Evolutionary conservation across 2,113 vertebrate genomes (phyloP), one percentile per base, ranked within the genome.

Genomic region (Eretmochelys imbricata): DNA sequence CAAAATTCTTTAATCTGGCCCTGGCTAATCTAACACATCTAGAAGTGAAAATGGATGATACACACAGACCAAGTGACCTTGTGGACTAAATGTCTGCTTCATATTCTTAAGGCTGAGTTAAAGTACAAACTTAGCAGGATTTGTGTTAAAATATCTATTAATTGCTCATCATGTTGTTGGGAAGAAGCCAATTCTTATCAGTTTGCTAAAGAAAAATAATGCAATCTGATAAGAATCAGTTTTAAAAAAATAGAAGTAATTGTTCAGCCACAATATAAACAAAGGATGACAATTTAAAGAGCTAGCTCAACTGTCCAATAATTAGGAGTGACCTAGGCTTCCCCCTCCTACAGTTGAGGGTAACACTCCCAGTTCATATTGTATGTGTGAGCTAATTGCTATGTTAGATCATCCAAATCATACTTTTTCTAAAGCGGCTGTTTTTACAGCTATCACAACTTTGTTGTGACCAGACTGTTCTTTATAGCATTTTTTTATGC

Each of bases 191-290:
- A 84, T 85, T 25, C 7, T 49, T 38, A 80, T 48, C 65, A 81
- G 46, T 76, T 89, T 95, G 88, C n/a, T 57, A 89, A 80, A 65
- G 35, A 20, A 35, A 80, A 91, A 59, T 59, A 92, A 91, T 57
- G 9, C 7, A 81, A 16, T 80, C 29, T 1, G 5, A 29, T 65
- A 87, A 22, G 69, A 54, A 13, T 82, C 0, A 0, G 54, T 91
- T 59, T 59, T 13, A 59, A 42, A 84, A 86, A 88, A 93, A 22
- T 29, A 76, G 50, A 85, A 85, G 25, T 85, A 57, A 9, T 46
- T 95, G n/a, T 87, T 84, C 87, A 38, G 85, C 78, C 55, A 13
- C 65, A 59, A 1, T 55, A 22, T 93, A 54, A 54, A 54, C 20
- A 54, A 54, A 54, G 22, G 35, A 54, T 0, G 0, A 88, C 11